Percentiles rank a stretch among this genome's conserved stretches.
Evolutionary conservation across 2,113 vertebrate genomes (phyloP).

Genomic region (Planiliza haematocheilus): DNA sequence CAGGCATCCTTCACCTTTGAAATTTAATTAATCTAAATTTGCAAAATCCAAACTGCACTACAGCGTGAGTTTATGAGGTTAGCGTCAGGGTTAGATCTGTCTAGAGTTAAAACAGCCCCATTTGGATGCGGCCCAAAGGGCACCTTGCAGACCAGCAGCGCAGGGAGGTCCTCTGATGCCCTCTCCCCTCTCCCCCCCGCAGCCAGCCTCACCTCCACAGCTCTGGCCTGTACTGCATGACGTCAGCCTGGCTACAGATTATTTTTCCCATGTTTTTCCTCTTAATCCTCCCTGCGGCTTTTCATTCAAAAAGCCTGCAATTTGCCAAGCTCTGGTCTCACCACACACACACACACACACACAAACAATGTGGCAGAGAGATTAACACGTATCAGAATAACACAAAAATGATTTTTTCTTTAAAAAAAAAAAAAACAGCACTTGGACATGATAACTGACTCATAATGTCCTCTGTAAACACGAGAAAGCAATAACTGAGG

Average conservation of each 20-base stretch:
- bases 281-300: constrained; percentile 68
- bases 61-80: too few relatives aligned
- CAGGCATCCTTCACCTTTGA: too few relatives aligned
- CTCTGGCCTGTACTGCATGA: constrained; percentile 33
- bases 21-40: too few relatives aligned
- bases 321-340: constrained; percentile 35
- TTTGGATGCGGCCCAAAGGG: background rate
- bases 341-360: constrained; percentile 20
- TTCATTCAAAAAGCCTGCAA: constrained; percentile 61
- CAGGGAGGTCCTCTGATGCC: too few relatives aligned
- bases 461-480: constrained; percentile 21
- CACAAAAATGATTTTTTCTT: background rate
- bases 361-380: constrained; percentile 20
- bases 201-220: constrained; percentile 41
- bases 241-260: constrained; percentile 56
- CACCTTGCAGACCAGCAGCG: too few relatives aligned
- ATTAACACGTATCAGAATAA: constrained; percentile 45
- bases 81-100: too few relatives aligned
- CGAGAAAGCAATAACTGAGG: constrained; percentile 15
- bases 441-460: constrained; percentile 4
- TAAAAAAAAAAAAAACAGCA: background rate
- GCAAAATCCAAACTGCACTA: too few relatives aligned
- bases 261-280: constrained; percentile 65
- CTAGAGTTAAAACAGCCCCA: background rate
- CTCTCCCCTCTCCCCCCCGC: background rate